Percentiles rank a stretch among this genome's conserved stretches.
Conservation (phyloP, 2,113 vertebrate genomes). For the Phrynosoma platyrhinos region DNA sequence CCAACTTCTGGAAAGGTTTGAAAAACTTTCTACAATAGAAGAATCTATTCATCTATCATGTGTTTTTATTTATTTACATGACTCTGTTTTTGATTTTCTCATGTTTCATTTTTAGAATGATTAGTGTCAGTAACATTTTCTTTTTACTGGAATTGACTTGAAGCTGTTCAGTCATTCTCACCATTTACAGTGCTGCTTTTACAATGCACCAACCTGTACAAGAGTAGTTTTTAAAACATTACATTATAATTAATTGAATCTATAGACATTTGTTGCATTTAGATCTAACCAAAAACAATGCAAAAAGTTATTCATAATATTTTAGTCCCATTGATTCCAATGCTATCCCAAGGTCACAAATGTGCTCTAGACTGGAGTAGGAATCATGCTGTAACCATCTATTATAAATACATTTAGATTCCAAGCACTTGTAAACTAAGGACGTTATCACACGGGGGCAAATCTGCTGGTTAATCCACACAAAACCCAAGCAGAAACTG, state of each 20-base stretch:
- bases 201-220: not conserved
- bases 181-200: constrained; percentile 22
- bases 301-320: too few species aligned
- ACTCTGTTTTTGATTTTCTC: not conserved
- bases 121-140: constrained; percentile 33
- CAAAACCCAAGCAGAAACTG: too few species aligned
- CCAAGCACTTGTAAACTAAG: too few species aligned
- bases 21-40: not conserved
- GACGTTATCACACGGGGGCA: too few species aligned
- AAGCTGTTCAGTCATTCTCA: constrained; percentile 24
- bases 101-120: constrained; percentile 25
- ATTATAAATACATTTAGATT: too few species aligned
- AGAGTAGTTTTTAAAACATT: not conserved
- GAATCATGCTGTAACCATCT: too few species aligned
- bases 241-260: not conserved
- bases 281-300: too few species aligned
- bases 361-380: too few species aligned
- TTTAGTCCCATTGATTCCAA: too few species aligned
- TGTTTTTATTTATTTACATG: constrained; percentile 19
- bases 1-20: constrained; percentile 40
- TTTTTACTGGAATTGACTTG: constrained; percentile 17
- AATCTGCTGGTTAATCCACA: too few species aligned
- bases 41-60: constrained; percentile 35
- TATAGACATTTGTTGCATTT: too few species aligned
- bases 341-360: too few species aligned